Base-by-base conservation (phyloP, 2,797 vertebrate genomes). In the Gymnothorax javanicus region DNA sequence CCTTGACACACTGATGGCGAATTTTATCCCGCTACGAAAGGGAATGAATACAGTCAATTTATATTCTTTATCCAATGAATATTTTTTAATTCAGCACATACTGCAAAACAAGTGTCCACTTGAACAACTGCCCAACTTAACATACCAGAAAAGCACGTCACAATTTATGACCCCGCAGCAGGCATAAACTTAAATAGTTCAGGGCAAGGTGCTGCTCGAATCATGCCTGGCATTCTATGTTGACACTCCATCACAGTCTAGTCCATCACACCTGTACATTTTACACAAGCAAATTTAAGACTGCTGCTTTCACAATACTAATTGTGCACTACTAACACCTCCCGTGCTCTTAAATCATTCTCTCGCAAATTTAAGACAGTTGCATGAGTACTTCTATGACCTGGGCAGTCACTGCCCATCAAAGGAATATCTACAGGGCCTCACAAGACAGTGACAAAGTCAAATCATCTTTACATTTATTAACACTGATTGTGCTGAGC, bases 231-330 rank as follows among this genome's bases (percentile, higher is more conserved):
- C 17, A 56, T 54, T 6, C 75, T 23, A 79, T 1, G 50, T 9
- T 4, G 43, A 33, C 7, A 50, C 20, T 52, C 11, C 15, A 52
- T 17, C 11, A 23, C 75, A 79, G 75, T 23, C 54, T 3, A 79
- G 17, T 17, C 50, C 43, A 79, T 79, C 20, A 23, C 75, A 4
- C 50, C 17, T 52, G 25, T 54, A 54, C 17, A 4, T 17, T 79
- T 52, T 79, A n/a, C 17, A 79, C 5, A 23, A n/a, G 50, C 50
- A 79, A 54, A 79, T 79, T 79, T 79, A 79, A 79, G 17, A 79
- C 50, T 20, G 50, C 17, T 20, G 7, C 50, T n/a, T 23, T n/a
- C 17, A 79, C 6, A 7, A 56, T n/a, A 0, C 75, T 33, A 11
- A 79, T 20, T 12, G 54, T 23, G 75, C 43, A 54, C 23, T 9